Evolutionary conservation across 2,888 invertebrate species (phyloP).

Genomic region (Hoplodrina ambigua): DNA sequence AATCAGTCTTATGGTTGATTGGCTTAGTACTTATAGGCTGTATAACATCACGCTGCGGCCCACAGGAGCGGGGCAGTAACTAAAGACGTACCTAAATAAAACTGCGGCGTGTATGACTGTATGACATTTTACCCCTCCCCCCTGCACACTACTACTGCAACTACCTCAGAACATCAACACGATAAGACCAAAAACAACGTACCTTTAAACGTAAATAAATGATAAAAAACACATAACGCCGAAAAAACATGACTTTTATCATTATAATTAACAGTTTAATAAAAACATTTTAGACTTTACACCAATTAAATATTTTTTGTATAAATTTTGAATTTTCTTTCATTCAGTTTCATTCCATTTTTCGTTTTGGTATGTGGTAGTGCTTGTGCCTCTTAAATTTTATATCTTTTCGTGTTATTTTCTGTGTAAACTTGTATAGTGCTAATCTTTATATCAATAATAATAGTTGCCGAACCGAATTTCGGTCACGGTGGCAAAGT

Average conservation of each 20-base stretch:
- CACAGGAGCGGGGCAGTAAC: too few relatives aligned
- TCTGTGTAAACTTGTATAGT: neutral
- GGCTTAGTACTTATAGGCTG: too few relatives aligned
- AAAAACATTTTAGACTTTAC: neutral
- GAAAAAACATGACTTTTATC: constrained; percentile 15
- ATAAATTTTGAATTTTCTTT: constrained; percentile 9
- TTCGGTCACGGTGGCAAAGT: too few relatives aligned
- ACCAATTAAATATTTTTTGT: constrained; percentile 7
- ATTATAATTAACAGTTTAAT: constrained; percentile 8
- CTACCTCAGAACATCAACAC: too few relatives aligned
- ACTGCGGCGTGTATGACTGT: neutral
- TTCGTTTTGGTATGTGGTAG: constrained; percentile 4
- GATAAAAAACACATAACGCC: neutral
- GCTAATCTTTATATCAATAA: too few relatives aligned
- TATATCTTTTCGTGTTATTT: neutral
- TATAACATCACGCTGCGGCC: too few relatives aligned
- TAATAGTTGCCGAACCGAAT: too few relatives aligned
- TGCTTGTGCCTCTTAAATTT: neutral
- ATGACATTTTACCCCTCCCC: neutral
- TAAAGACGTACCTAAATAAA: too few relatives aligned
- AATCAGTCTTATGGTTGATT: too few relatives aligned
- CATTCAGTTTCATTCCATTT: neutral
- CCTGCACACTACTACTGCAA: too few relatives aligned
- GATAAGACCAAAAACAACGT: neutral
- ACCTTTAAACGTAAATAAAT: neutral